Evolutionary conservation across 2,797 vertebrate genomes (phyloP), one percentile per base, ranked within the genome.

Genomic region (Pangasius sanitwongsei): DNA sequence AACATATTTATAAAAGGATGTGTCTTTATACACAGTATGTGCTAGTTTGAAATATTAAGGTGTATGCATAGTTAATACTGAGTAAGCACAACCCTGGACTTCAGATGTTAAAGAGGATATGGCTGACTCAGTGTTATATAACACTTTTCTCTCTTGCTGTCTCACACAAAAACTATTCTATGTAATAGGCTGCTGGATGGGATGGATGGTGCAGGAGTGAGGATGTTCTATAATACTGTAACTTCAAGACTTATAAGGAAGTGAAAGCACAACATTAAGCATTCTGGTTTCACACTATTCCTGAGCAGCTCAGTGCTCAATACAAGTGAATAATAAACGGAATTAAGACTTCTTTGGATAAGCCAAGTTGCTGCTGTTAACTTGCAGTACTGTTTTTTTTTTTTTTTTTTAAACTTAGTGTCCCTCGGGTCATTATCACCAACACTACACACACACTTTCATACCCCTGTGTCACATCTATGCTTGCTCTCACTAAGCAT

Each of bases 101-200:
- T 87, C 77, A 82, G 86, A 87, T 87, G 77, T 61, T 84, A 86
- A 53, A 84, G 80, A 86, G 89, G 87, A 61, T 84, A 82, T 77
- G 69, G 67, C 63, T 61, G 70, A 85, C 81, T 78, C 83, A 88
- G 86, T 59, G 87, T 93, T 92, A 88, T 89, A 89, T 91, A 92
- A 92, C 55, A 59, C 82, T 67, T 37, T 9, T 65, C 69, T 48
- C n/a, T 69, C 12, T 57, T 44, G 34, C 48, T 57, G n/a, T 87
- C 67, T 77, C 67, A 83, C 86, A 85, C 86, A 85, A 88, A 85
- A 67, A 41, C 48, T 83, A 37, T 86, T 72, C 28, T 34, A 41
- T 70, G 18, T 89, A 78, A 83, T 83, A 83, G 37, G 77, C 53
- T 28, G 63, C 12, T 63, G 37, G 81, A 44, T 44, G 4, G 25